These are phyloP conservation scores for Pocillopora grandis DNA, from an alignment of 92 coral and sea anemone species.

Conservation along the genomic window DNA sequence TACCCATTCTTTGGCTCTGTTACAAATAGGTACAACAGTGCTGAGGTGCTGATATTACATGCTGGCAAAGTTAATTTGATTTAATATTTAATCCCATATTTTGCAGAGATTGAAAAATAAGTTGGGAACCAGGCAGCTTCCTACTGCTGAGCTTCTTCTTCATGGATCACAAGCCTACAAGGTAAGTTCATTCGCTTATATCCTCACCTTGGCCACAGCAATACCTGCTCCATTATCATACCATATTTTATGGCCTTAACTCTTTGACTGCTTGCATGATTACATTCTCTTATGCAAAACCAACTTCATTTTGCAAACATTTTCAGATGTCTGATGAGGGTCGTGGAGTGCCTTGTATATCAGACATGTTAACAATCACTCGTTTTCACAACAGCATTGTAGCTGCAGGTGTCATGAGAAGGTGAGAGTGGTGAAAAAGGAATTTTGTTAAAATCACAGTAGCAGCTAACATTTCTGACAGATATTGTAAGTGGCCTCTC, in stretches of 20 bases:
- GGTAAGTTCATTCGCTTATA: slow-evolving; percentile 31
- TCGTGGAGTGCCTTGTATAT: slow-evolving; percentile 82
- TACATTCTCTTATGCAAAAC: no score
- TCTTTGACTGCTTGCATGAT: no score
- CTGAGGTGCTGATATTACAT: background rate
- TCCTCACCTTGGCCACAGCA: no score
- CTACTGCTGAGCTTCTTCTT: slow-evolving; percentile 88
- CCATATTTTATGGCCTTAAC: no score
- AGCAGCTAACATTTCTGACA: no score
- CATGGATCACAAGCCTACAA: slow-evolving; percentile 84
- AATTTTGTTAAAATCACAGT: no score
- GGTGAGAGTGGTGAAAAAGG: slow-evolving; percentile 37
- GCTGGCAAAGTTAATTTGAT: background rate
- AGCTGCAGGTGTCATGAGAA: slow-evolving; percentile 83
- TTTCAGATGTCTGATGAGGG: slow-evolving; percentile 84
- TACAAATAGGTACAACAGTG: background rate
- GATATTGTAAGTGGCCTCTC: no score
- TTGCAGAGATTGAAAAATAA: slow-evolving; percentile 81
- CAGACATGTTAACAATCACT: slow-evolving; percentile 84
- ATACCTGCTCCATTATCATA: background rate
- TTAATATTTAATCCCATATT: background rate
- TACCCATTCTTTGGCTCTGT: background rate
- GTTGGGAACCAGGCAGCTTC: slow-evolving; percentile 92
- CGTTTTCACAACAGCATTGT: slow-evolving; percentile 82
- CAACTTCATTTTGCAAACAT: background rate